These are phyloP conservation scores for Phlogophora meticulosa DNA, from an alignment of 2,888 invertebrate genomes.

Conservation along the genomic window DNA sequence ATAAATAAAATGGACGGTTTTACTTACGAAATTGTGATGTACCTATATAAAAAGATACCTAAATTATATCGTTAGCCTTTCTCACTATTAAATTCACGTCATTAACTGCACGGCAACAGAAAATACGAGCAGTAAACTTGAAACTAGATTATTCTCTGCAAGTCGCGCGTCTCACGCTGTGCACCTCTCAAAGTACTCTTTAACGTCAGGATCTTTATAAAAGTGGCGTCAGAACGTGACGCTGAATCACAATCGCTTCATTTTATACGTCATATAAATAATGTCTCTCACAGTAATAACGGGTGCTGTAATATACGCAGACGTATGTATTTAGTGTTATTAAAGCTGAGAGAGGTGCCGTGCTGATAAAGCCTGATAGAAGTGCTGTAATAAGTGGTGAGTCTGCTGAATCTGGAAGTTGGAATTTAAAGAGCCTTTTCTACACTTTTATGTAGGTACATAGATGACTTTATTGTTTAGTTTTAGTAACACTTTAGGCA, in stretches of 20 bases:
- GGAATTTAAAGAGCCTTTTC: constrained; percentile 6
- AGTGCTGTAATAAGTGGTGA: constrained; percentile 35
- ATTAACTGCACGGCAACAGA: constrained; percentile 31
- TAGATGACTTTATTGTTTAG: background rate
- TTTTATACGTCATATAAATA: constrained; percentile 67
- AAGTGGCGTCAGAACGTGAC: constrained; percentile 69
- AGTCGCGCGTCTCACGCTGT: constrained; percentile 39
- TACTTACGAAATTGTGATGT: background rate
- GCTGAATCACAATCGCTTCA: constrained; percentile 75
- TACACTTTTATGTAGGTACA: background rate
- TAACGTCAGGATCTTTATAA: constrained; percentile 59
- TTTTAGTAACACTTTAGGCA: background rate
- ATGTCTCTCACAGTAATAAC: constrained; percentile 56
- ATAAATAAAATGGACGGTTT: background rate
- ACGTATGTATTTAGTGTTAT: constrained; percentile 50
- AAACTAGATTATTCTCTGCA: constrained; percentile 47
- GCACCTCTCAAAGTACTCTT: constrained; percentile 57
- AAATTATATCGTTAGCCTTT: constrained; percentile 17
- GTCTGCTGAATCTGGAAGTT: constrained; percentile 3
- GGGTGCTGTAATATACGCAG: constrained; percentile 44
- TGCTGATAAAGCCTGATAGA: constrained; percentile 44
- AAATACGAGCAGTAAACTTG: constrained; percentile 46
- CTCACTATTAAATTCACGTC: constrained; percentile 19
- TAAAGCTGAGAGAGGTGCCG: constrained; percentile 33
- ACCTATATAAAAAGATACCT: background rate